Evolutionary conservation across 2,797 vertebrate genomes (phyloP), one percentile per base, ranked within the genome.

Genomic region (Podarcis lilfordi): DNA sequence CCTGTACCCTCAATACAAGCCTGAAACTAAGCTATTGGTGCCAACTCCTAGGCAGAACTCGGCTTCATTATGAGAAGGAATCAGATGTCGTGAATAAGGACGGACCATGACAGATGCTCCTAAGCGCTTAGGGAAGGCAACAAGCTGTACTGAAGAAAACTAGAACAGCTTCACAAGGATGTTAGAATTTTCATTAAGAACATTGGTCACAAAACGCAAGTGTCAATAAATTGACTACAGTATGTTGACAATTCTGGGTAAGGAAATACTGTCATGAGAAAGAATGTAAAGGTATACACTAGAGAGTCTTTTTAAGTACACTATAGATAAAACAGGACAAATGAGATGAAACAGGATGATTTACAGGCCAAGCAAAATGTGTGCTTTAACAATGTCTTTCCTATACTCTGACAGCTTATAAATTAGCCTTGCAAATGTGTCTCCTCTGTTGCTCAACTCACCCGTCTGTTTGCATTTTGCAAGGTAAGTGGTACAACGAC

Each of bases 401-500:
- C 10, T 64, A 66, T 64, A 27, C 35, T 40, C 35, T 66, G 59
- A 25, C 59, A 64, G 80, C 9, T 37, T 81, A 66, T 81, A 40
- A 66, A 66, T 40, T 37, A 66, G 23, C 59, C n/a, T 80, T 61
- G 55, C 50, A 80, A 59, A 80, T 61, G 32, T 61, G 32, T 61
- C 17, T 35, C 79, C 61, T 61, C 55, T 5, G 50, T 17, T 61
- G 55, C 55, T 80, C 32, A 19, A 61, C n/a, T 61, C 50, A 61
- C 9, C n/a, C 19, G 23, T 61, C 32, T 23, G n/a, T 61, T 25
- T 35, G 78, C 19, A 81, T 89, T 92, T 71, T 79, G 88, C 25
- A 82, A 35, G 93, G 8, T 84, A 90, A 91, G 59, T 29, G 27
- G 82, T 87, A 86, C 29, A 11, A 74, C 90, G 91, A 93, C 94